Evolutionary conservation across 1,140 invertebrate genomes (phyloP).

Genomic region (Probaryconus sp.): DNA sequence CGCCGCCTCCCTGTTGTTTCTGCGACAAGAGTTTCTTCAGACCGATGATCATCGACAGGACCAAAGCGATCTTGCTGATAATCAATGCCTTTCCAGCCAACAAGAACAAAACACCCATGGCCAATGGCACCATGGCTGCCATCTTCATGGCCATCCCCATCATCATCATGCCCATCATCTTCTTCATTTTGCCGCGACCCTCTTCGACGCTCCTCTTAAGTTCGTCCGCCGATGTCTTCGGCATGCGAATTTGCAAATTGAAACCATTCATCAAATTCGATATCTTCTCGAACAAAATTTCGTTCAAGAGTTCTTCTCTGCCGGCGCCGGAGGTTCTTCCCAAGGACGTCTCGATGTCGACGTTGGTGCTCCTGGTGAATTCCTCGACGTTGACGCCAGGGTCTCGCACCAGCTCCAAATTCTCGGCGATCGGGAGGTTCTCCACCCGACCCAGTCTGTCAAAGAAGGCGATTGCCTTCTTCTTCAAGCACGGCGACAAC

Average conservation of each 20-base stretch:
- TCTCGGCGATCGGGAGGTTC: conserved; percentile 82
- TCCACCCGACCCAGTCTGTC: conserved; percentile 85
- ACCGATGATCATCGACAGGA: conserved; percentile 86
- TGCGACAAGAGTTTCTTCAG: conserved; percentile 86
- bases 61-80: conserved; percentile 87
- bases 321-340: conserved; percentile 80
- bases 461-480: conserved; percentile 87
- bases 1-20: conserved; percentile 81
- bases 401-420: conserved; percentile 80
- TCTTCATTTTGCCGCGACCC: conserved; percentile 88
- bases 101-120: conserved; percentile 85
- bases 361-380: conserved; percentile 76
- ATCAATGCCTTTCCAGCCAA: conserved; percentile 88
- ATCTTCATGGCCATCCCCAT: conserved; percentile 88
- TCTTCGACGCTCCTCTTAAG: conserved; percentile 85
- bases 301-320: conserved; percentile 82
- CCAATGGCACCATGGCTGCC: conserved; percentile 84
- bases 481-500: conserved; percentile 86
- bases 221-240: conserved; percentile 83
- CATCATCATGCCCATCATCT: conserved; percentile 91
- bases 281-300: conserved; percentile 84
- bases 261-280: conserved; percentile 85
- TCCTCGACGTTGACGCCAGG: conserved; percentile 59
- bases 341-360: conserved; percentile 83
- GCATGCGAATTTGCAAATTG: conserved; percentile 85